Percentiles rank a stretch among this genome's conserved stretches.
Evolutionary conservation across 1,140 invertebrate genomes (phyloP).

Genomic region (Saccostrea echinata): DNA sequence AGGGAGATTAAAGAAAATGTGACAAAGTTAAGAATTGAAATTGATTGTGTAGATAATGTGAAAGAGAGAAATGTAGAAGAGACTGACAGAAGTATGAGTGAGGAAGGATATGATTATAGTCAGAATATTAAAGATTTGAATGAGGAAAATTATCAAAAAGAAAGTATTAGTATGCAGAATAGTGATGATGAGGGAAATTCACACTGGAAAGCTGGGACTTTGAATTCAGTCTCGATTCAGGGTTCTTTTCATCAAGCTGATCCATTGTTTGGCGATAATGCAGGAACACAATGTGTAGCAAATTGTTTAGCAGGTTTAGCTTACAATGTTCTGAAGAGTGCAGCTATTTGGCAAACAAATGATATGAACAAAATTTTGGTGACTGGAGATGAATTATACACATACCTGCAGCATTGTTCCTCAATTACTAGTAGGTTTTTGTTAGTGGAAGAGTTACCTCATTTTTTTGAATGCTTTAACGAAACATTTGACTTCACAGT

Average conservation of each 20-base stretch:
- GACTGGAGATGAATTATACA: conserved; percentile 29
- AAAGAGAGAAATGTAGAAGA: too few species aligned
- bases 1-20: not conserved
- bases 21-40: not conserved
- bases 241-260: too few species aligned
- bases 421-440: not conserved
- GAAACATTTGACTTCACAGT: too few species aligned
- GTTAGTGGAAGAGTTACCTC: not conserved
- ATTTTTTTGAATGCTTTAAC: not conserved
- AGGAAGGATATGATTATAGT: too few species aligned
- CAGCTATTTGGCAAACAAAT: not conserved
- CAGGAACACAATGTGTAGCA: too few species aligned
- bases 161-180: too few species aligned
- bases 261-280: too few species aligned
- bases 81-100: too few species aligned
- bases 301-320: too few species aligned
- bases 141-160: not conserved
- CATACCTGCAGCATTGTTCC: not conserved
- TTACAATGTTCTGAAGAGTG: not conserved
- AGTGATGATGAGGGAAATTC: too few species aligned
- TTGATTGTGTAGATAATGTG: not conserved
- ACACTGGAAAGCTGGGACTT: too few species aligned
- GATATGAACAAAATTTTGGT: conserved; percentile 16
- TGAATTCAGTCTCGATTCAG: too few species aligned
- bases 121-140: not conserved